A percentile compares a stretch with the other conserved stretches of the same genome.
Evolutionary conservation across 2,888 invertebrate species (phyloP).

Genomic region (Oscheius sp.): DNA sequence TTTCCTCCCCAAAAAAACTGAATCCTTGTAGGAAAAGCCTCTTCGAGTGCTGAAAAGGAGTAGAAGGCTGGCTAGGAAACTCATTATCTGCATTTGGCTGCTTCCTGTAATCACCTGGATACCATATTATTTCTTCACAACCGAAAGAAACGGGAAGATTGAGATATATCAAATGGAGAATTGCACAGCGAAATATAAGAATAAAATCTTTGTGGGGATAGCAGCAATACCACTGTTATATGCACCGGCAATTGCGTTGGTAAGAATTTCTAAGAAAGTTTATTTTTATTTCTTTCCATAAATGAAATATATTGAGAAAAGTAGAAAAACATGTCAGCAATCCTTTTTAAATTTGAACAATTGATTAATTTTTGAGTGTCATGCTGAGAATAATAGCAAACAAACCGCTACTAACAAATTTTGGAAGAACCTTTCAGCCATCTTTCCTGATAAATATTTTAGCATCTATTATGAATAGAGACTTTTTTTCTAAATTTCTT

Average conservation of each 20-base stretch:
- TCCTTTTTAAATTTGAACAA: too few relatives aligned
- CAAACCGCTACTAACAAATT: too few relatives aligned
- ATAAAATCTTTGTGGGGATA: neutral
- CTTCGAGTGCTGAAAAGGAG: conserved; percentile 60
- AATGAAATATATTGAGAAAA: neutral
- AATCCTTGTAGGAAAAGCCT: conserved; percentile 53
- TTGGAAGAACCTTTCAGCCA: neutral
- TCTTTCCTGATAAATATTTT: too few relatives aligned
- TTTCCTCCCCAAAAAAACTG: conserved; percentile 11
- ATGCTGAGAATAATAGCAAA: too few relatives aligned
- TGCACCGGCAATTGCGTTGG: conserved; percentile 53
- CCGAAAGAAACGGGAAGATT: neutral
- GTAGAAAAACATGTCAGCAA: too few relatives aligned
- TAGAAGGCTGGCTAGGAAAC: conserved; percentile 44
- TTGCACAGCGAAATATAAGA: conserved; percentile 18
- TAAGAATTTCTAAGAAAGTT: conserved; percentile 17
- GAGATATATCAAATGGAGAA: conserved; percentile 13
- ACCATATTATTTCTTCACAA: conserved; percentile 36
- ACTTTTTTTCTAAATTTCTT: conserved; percentile 10
- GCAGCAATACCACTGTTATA: conserved; percentile 46
- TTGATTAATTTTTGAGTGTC: too few relatives aligned
- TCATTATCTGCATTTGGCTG: conserved; percentile 60
- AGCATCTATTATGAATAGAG: too few relatives aligned
- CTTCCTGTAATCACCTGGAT: conserved; percentile 61
- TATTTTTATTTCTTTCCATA: neutral